Conservation (phyloP, 1,140 invertebrate genomes). For the Mya arenaria region DNA sequence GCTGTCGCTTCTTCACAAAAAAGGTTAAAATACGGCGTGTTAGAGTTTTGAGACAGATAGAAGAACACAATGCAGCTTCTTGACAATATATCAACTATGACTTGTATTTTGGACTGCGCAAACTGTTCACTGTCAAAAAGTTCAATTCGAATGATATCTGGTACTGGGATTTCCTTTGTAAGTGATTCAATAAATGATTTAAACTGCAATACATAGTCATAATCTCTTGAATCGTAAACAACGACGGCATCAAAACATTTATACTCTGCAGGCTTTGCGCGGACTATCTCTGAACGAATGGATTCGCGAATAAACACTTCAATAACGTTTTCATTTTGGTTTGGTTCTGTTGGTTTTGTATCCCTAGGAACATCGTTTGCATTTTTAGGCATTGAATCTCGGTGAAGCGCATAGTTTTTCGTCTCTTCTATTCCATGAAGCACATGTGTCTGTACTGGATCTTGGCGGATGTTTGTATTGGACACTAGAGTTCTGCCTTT, state of each 20-base stretch:
- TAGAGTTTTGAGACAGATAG: slow-evolving; percentile 14
- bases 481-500: too few species aligned
- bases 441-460: too few species aligned
- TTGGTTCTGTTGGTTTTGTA: too few species aligned
- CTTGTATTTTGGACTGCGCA: slow-evolving; percentile 21
- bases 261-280: background rate
- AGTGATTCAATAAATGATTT: background rate
- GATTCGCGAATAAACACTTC: too few species aligned
- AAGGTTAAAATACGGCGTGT: background rate
- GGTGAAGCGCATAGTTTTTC: too few species aligned
- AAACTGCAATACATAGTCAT: background rate
- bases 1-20: slow-evolving; percentile 39
- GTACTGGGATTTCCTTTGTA: background rate
- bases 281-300: too few species aligned
- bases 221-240: slow-evolving; percentile 50
- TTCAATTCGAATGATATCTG: slow-evolving; percentile 21
- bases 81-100: slow-evolving; percentile 32
- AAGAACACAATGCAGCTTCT: slow-evolving; percentile 36
- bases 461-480: too few species aligned
- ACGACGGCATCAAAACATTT: slow-evolving; percentile 42
- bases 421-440: too few species aligned
- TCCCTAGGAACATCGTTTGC: too few species aligned
- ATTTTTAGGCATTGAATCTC: too few species aligned
- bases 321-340: too few species aligned
- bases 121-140: slow-evolving; percentile 48